Percentiles rank a stretch among this genome's conserved stretches.
Evolutionary conservation across 2,888 invertebrate genomes (phyloP).

Genomic region (Thelaira solivaga): DNA sequence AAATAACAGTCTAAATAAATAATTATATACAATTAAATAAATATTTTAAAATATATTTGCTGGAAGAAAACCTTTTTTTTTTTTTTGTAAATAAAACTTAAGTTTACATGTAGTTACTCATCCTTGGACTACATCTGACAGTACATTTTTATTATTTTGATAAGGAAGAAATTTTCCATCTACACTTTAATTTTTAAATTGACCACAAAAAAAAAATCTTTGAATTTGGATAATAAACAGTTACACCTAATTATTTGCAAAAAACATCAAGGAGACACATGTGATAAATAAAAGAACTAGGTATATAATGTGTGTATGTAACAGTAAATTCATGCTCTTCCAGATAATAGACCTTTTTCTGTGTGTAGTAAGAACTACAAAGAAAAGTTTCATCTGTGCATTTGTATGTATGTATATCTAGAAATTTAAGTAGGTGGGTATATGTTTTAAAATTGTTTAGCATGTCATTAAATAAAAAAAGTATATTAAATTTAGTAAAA

Average conservation of each 20-base stretch:
- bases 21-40: no score
- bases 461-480: constrained; percentile 38
- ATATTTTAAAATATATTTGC: no score
- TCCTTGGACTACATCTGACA: no score
- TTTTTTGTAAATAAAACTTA: no score
- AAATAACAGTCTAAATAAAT: no score
- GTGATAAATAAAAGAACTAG: neutral
- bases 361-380: neutral
- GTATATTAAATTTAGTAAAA: constrained; percentile 23
- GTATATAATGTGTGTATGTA: no score
- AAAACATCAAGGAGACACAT: neutral
- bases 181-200: no score
- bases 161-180: no score
- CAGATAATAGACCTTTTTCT: constrained; percentile 11
- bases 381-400: constrained; percentile 6
- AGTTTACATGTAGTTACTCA: no score
- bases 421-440: neutral
- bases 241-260: constrained; percentile 44
- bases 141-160: no score
- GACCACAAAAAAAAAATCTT: neutral
- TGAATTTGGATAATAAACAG: neutral
- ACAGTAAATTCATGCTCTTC: no score
- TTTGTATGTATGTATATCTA: neutral
- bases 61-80: no score
- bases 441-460: constrained; percentile 51